Base-by-base conservation (phyloP, 2,113 vertebrate species). In the Chloropsis hardwickii region DNA sequence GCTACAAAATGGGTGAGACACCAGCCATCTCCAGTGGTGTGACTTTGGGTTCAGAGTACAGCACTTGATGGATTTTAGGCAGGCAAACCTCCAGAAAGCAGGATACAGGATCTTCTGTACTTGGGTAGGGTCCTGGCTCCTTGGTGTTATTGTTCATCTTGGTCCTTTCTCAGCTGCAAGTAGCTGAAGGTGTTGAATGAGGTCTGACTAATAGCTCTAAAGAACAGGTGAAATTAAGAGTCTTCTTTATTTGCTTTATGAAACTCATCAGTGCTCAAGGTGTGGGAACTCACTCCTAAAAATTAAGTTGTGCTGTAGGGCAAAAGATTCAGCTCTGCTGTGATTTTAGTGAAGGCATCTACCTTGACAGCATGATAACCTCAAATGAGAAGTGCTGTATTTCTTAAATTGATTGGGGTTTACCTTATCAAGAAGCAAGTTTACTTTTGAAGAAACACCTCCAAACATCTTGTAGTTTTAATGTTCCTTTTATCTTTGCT, bases 381-480 rank as follows among this genome's bases (percentile, higher is more conserved):
- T 44, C 3, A 2, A 33, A 27, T 29, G 3, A 27, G 21, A 80
- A 76, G 15, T 1, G 0, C 8, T 40, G 2, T 21, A 3, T 23
- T 37, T 48, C 65, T 60, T 67, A 19, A 31, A 42, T 60, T 64
- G 67, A 3, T 31, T 54, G 9, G 6, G 3, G 48, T 91, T 83
- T 35, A 27, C 12, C 5, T 39, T 40, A 6, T 27, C 53, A 69
- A 62, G 62, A 14, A 23, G 28, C 7, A 23, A 8, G 0, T 56
- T 90, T 81, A 21, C 20, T 69, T 77, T 19, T 23, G 18, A 53
- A 72, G 67, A 25, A 71, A 54, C 2, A 21, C 28, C 14, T 80
- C 27, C 29, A 72, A 73, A 48, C 1, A 4, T 25, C 13, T n/a
- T 61, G 11, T 22, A 10, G 5, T 40, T 81, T 79, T 53, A 70